Evolutionary conservation across 2,888 invertebrate species (phyloP), one percentile per base, ranked within the genome.

Genomic region (Andrena minutula): DNA sequence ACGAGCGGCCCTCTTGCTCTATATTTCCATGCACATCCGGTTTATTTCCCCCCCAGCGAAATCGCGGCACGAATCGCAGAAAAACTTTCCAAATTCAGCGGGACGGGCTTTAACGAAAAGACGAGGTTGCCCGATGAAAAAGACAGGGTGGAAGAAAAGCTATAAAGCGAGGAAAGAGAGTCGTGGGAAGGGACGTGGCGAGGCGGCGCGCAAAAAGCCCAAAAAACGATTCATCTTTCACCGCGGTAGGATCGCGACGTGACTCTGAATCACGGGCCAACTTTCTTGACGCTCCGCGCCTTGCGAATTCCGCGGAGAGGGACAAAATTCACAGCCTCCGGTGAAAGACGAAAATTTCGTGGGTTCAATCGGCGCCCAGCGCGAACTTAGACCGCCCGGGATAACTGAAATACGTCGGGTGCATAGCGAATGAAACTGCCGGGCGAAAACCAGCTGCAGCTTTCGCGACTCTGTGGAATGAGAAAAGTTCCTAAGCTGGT

Each of bases 401-500:
- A 83, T 85, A 86, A 87, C 85, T 80, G 87, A 83, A 87, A 87
- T 84, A 85, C 87, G 87, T 70, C 72, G 63, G 79, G 69, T 83
- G 87, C 79, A 87, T 85, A 78, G 85, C 66, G 83, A 87, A 84
- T 87, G 80, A 78, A 85, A 87, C 72, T 77, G 61, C 74, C 64
- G 61, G 81, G 49, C 65, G 60, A 65, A 84, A 86, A 74, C 47
- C 75, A 49, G 56, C 6, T 47, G 75, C 75, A 69, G 80, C 72
- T 74, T 74, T 47, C 80, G 41, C 61, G 76, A 71, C 41, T 23
- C 73, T 64, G 58, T 73, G 84, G 82, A 88, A 88, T 79, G 85
- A 86, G 88, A 86, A 88, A 88, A 88, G 86, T 88, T 88, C 63
- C 84, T 78, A 80, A 84, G 82, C 84, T 81, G 83, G 81, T 86